Base-by-base conservation (phyloP, 2,797 vertebrate species). In the Acanthiza pusilla region DNA sequence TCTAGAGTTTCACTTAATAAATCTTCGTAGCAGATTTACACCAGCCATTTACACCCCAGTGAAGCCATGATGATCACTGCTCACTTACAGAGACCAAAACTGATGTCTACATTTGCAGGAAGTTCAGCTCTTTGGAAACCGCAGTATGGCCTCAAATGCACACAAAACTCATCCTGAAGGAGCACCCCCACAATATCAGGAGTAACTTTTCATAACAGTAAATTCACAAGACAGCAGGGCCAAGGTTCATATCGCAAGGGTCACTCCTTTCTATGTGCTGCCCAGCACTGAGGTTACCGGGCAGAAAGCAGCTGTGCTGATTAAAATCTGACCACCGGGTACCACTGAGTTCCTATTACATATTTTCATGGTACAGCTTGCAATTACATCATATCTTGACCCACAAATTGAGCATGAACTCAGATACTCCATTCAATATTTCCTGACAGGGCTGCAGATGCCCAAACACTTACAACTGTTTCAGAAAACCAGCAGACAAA, bases 1-100 rank as follows among this genome's bases (percentile, higher is more conserved):
- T 48, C 58, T 94, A 57, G 26, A 92, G 79, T 91, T 90, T 88
- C 79, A 67, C 85, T 85, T 75, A 86, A 89, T 83, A 88, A 88
- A 84, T 87, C 85, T 25, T 9, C 79, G 62, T 42, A 76, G 60
- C 83, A 78, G 81, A 67, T 85, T 93, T 91, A 85, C 58, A 51
- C 54, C 34, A 34, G 51, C 27, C 66, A 85, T 73, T 55, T 23
- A 45, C 21, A 45, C 22, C 45, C 34, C 17, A 79, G 27, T n/a
- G 76, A 92, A 93, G 47, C 55, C 66, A 16, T 0, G 3, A 77
- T 25, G 58, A 82, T 76, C 36, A 16, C 16, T 40, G 29, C 17
- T 71, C 36, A 23, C 45, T 85, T 23, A 7, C 16, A 16, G 53
- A 93, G 36, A 92, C 42, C 38, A 79, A 58, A 58, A 51, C 0